Conservation (phyloP, 2,113 vertebrate species). For the Bothrops jararaca region DNA sequence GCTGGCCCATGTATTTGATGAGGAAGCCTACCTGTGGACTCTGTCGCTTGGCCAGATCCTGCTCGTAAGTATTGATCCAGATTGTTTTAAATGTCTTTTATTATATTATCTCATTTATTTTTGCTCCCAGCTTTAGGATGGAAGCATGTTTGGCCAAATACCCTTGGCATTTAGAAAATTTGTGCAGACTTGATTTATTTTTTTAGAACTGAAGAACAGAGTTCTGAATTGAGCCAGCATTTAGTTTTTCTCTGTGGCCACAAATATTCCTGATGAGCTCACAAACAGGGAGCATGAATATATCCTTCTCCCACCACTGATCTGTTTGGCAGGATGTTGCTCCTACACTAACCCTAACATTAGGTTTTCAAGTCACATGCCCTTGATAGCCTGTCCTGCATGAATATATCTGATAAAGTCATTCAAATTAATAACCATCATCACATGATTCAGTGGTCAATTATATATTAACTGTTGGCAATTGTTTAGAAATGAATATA, state of each 20-base stretch:
- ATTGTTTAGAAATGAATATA: background rate
- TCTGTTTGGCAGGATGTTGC: background rate
- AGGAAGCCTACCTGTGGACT: conserved; percentile 93
- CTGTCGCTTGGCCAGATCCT: conserved; percentile 91
- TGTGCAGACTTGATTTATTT: no score
- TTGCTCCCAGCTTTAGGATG: no score
- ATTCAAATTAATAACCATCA: background rate
- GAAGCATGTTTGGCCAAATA: no score
- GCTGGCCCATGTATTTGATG: conserved; percentile 99
- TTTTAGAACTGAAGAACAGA: no score
- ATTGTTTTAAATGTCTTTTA: fast-evolving
- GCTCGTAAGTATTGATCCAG: conserved; percentile 82
- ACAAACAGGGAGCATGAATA: background rate
- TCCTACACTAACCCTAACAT: background rate
- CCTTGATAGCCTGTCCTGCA: background rate
- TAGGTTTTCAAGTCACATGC: background rate
- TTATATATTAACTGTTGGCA: background rate
- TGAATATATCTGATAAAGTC: background rate
- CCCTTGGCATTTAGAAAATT: no score
- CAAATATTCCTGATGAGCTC: background rate
- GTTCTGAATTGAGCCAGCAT: no score
- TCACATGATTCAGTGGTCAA: background rate
- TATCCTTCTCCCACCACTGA: background rate
- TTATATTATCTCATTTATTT: background rate
- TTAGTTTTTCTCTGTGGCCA: background rate